Percentiles rank a stretch among this genome's conserved stretches.
Evolutionary conservation across 2,113 vertebrate genomes (phyloP).

Genomic region (Plestiodon gilberti): DNA sequence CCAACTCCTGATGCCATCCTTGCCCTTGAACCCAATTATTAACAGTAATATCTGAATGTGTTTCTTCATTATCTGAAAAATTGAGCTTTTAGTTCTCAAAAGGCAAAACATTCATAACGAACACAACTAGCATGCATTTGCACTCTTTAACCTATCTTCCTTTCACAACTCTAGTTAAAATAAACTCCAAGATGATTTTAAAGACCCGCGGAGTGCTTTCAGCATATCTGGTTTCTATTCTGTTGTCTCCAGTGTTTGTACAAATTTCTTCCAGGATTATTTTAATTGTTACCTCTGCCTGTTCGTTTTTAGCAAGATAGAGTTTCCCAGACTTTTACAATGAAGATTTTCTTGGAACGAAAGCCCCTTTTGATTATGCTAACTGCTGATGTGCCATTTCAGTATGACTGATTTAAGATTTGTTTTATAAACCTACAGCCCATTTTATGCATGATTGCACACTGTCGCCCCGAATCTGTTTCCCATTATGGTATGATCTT

Average conservation of each 20-base stretch:
- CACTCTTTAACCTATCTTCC: neutral
- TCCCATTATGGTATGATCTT: neutral
- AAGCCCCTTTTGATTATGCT: neutral
- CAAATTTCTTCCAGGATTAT: slow-evolving; percentile 13
- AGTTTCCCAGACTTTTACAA: slow-evolving; percentile 10
- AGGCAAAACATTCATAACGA: neutral
- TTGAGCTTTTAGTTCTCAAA: neutral
- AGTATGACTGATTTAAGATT: neutral
- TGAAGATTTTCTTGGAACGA: neutral
- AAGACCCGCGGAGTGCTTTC: neutral
- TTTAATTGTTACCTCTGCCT: neutral
- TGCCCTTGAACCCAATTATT: neutral
- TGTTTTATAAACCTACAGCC: slow-evolving; percentile 11
- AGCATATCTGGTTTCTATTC: neutral
- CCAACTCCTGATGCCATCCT: no score
- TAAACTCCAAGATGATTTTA: slow-evolving; percentile 4
- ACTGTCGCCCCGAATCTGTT: slow-evolving; percentile 10
- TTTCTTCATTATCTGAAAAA: neutral
- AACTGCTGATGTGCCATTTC: neutral
- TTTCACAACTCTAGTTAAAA: slow-evolving; percentile 6
- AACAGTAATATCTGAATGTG: neutral
- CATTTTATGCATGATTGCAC: neutral
- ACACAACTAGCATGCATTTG: neutral
- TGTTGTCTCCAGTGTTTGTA: neutral
- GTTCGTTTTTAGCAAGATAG: neutral